Evolutionary conservation across 2,797 vertebrate genomes (phyloP), one percentile per base, ranked within the genome.

Genomic region (Thalassophryne amazonica): DNA sequence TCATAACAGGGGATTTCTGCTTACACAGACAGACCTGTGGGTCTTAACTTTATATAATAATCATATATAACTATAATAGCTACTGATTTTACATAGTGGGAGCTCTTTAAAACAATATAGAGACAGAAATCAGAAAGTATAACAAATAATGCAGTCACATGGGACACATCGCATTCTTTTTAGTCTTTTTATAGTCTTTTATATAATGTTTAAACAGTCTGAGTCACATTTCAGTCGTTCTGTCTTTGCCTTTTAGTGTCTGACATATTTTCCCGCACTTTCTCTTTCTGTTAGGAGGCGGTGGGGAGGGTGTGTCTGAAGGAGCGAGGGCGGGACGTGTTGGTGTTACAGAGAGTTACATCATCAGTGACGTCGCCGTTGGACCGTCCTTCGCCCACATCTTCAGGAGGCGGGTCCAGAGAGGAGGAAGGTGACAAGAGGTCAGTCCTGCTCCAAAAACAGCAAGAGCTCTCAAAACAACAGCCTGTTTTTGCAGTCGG

Each of bases 271-370:
- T 57, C 23, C 13, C 21, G 32, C 27, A 43, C n/a, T 18, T 35
- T 16, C 29, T 19, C 25, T 31, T 2, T 37, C 7, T 36, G 3
- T 59, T 14, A 93, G 78, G 94, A 93, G 68, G 90, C 88, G 3
- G 78, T 90, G 41, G 84, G 88, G 12, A 91, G 89, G 4, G 86
- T 94, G 55, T 91, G 93, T 83, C 85, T 93, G 70, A 93, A 92
- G 79, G 94, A 94, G 86, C 89, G 92, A 63, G 93, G 94, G 71
- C 91, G 83, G 61, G 92, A 91, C 1, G 93, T 97, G 49, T 83
- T 97, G 86, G 94, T 97, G 84, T 88, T 98, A 86, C 93, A 87
- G 90, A 92, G 91, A 79, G 94, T 94, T 85, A 90, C 80, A 32
- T 88, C 93, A 65, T 86, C 92, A 7, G 90, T 92, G 76, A 91